Evolutionary conservation across 2,888 invertebrate genomes (phyloP), one percentile per base, ranked within the genome.

Genomic region (Peribatodes rhomboidaria): DNA sequence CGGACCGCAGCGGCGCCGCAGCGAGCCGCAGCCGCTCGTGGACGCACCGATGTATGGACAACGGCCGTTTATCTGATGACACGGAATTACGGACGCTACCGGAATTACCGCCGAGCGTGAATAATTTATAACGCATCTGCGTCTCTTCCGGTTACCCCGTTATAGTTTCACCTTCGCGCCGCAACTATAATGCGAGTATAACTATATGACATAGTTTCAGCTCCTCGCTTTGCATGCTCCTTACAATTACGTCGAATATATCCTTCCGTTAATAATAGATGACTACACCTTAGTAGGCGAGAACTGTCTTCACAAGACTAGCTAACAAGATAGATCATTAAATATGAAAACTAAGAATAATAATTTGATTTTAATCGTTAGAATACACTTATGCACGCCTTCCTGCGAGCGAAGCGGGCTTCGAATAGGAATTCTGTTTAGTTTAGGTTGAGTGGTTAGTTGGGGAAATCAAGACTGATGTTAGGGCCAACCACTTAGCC

Each of bases 101-200:
- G 44, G 44, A 47, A 27, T 44, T 59, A 54, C 53, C 44, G 20
- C 22, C 10, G 44, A 22, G 14, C 22, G 54, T 61, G 60, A 54
- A 61, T 61, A 61, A 61, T 61, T 37, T 47, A 61, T 20, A 18
- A 3, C 16, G n/a, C 52, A 53, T 53, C 52, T 53, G 52, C 22
- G 35, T 22, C 42, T 14, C 13, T 49, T 41, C 58, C 56, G 56
- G 44, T 18, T 6, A 13, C 33, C 18, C 20, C 16, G 49, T 16
- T 31, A 27, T 27, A n/a, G 47, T 39, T 27, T 27, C 39, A 13
- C 16, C 10, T 39, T 27, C 1, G n/a, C 52, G 50, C 20, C 22
- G 20, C 44, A 13, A 22, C 44, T 44, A 22, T 22, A 22, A 13
- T 13, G 20, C 22, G 44, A 20, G 1, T 13, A 44, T 44, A 13